Conservation (phyloP, 2,888 invertebrate species). For the Mystacides longicornis region DNA sequence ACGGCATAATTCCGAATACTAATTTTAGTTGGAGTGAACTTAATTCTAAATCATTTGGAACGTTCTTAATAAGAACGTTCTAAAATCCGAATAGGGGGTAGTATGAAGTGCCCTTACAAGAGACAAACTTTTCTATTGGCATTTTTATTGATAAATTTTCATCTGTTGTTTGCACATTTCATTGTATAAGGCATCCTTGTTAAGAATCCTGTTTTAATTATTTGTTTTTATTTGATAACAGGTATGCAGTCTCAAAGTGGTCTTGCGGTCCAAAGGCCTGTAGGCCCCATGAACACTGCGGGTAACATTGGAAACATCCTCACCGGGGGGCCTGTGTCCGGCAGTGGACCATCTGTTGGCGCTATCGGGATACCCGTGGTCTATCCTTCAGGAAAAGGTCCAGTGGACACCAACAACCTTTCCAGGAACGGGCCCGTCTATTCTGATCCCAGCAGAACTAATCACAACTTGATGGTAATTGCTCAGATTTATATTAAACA, state of each 20-base stretch:
- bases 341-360: conserved; percentile 35
- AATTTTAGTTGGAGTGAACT: too few species aligned
- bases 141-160: too few species aligned
- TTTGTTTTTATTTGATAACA: too few species aligned
- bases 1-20: too few species aligned
- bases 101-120: too few species aligned
- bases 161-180: too few species aligned
- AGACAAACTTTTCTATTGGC: too few species aligned
- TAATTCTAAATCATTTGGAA: too few species aligned
- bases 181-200: too few species aligned
- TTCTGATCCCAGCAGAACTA: conserved; percentile 44
- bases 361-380: conserved; percentile 24
- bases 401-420: conserved; percentile 43
- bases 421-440: conserved; percentile 46
- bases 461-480: conserved; percentile 45
- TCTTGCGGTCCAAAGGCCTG: conserved; percentile 29
- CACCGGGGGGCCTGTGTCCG: conserved; percentile 34
- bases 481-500: neutral
- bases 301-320: conserved; percentile 28
- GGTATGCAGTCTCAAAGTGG: conserved; percentile 15
- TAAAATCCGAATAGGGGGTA: too few species aligned
- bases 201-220: too few species aligned
- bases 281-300: conserved; percentile 33
- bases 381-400: conserved; percentile 36
- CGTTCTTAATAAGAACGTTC: too few species aligned